Base-by-base conservation (phyloP, 2,113 vertebrate genomes). In the Sterrhoptilus dennistouni region DNA sequence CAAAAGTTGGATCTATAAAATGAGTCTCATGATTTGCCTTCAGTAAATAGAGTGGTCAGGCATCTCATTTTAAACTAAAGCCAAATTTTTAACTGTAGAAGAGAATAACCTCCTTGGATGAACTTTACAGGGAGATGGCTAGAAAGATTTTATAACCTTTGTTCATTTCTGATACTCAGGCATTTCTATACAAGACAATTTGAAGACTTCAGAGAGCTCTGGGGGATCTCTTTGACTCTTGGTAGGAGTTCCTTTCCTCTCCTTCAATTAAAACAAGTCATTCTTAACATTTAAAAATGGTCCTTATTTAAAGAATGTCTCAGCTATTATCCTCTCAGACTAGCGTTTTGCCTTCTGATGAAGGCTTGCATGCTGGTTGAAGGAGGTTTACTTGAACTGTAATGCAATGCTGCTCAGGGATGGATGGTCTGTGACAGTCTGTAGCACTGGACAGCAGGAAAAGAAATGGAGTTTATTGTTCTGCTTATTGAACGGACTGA, bases 181-280 rank as follows among this genome's bases (percentile, higher is more conserved):
- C n/a, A 78, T 94, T 72, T 71, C 40, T 85, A 17, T 36, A 77
- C 9, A 18, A 94, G 64, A 90, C 56, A 82, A 74, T 94, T 45
- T 92, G 77, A 90, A 70, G 80, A 74, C 31, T 92, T 78, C 6
- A 24, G 52, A 86, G 71, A 94, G 65, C 49, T 49, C 92, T 78
- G 44, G 40, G 49, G 49, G 56, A 69, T 85, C 76, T 95, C 64
- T 96, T 84, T 95, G 82, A 85, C 87, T 92, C 87, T 77, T 95
- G 36, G 45, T 95, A 90, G 88, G 88, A 96, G 80, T 72, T 87
- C 65, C 66, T 89, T 95, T 96, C 77, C 74, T 79, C 87, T 96
- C 63, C 87, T 97, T 96, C 91, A 92, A 96, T 88, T 95, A 93
- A 95, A 97, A 92, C 40, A 87, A 96, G 65, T 54, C 69, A 90